Percentiles rank a stretch among this genome's conserved stretches.
Evolutionary conservation across 23 tunicate genomes (phyloP).

Genomic region (Trididemnum nubilum): DNA sequence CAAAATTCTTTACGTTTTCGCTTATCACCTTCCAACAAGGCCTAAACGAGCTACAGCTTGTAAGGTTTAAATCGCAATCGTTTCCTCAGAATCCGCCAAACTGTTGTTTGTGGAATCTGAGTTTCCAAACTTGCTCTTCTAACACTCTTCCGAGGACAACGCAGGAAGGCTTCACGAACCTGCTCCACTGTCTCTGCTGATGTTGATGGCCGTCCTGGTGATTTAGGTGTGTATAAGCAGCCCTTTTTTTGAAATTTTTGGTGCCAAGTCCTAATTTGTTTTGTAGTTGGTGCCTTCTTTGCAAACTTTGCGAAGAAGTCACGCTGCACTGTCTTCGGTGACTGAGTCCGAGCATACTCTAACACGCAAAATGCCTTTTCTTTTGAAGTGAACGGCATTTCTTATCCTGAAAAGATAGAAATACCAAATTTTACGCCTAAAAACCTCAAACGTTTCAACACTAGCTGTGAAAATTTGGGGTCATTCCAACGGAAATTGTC

Average conservation of each 20-base stretch:
- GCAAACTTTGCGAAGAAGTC: neutral
- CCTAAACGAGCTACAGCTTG: conserved; percentile 38
- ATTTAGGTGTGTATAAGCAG: conserved; percentile 2
- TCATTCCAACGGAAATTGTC: conserved; percentile 6
- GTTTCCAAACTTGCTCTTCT: conserved; percentile 25
- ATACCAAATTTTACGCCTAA: conserved; percentile 1
- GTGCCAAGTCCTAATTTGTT: conserved; percentile 5
- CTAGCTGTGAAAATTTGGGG: conserved; percentile 5
- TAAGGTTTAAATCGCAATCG: conserved; percentile 23
- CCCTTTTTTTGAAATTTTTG: neutral
- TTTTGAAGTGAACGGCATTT: conserved; percentile 2
- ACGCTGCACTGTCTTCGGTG: conserved; percentile 15
- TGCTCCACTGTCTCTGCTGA: conserved; percentile 9
- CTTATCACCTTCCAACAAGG: conserved; percentile 24
- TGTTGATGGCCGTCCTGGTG: conserved; percentile 16
- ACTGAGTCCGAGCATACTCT: conserved; percentile 10
- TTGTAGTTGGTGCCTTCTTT: conserved; percentile 16
- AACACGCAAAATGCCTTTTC: conserved; percentile 12
- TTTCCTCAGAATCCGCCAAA: conserved; percentile 19
- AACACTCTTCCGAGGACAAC: neutral
- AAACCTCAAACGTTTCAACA: neutral
- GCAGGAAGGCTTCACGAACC: conserved; percentile 5
- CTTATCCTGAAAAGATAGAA: conserved; percentile 7
- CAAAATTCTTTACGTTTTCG: conserved; percentile 12
- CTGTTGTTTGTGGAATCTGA: conserved; percentile 27